Conservation (phyloP, 1,140 invertebrate genomes). For the Drosophila nebulosa region DNA sequence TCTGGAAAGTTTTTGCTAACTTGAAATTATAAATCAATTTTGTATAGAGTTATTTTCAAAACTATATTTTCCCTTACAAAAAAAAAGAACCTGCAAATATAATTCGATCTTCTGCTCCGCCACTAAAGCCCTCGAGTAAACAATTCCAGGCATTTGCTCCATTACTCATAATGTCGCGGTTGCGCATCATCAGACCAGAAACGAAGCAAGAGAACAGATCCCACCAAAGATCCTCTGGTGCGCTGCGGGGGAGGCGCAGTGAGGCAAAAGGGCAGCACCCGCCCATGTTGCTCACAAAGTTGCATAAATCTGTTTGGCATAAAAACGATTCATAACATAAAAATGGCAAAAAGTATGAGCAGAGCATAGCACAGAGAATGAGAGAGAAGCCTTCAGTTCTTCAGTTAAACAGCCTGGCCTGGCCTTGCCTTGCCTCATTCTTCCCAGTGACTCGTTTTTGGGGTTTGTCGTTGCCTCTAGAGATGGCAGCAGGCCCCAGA, state of each 20-base stretch:
- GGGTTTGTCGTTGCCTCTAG: neutral
- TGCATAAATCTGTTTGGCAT: constrained; percentile 53
- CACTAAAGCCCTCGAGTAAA: constrained; percentile 65
- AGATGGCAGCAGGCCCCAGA: neutral
- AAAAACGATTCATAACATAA: constrained; percentile 62
- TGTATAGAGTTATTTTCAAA: neutral
- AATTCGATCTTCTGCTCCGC: constrained; percentile 6
- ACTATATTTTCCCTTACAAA: neutral
- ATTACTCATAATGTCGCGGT: constrained; percentile 68
- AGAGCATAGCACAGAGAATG: neutral
- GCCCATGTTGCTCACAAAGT: constrained; percentile 46
- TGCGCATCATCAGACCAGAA: constrained; percentile 6
- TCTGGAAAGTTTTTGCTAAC: neutral
- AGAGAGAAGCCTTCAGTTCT: neutral
- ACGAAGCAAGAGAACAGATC: neutral
- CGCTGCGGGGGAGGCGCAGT: neutral
- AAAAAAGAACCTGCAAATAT: neutral
- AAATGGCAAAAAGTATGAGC: constrained; percentile 43
- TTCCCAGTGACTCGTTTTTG: constrained; percentile 1
- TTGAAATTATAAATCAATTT: neutral
- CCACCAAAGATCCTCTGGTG: constrained; percentile 1
- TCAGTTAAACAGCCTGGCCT: constrained; percentile 1
- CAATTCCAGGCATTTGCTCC: constrained; percentile 69
- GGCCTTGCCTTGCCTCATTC: constrained; percentile 28
- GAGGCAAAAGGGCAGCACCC: constrained; percentile 28